phyloP scores from a whole-genome alignment of 1,140 invertebrate species.

The Calycopis cecrops region DNA sequence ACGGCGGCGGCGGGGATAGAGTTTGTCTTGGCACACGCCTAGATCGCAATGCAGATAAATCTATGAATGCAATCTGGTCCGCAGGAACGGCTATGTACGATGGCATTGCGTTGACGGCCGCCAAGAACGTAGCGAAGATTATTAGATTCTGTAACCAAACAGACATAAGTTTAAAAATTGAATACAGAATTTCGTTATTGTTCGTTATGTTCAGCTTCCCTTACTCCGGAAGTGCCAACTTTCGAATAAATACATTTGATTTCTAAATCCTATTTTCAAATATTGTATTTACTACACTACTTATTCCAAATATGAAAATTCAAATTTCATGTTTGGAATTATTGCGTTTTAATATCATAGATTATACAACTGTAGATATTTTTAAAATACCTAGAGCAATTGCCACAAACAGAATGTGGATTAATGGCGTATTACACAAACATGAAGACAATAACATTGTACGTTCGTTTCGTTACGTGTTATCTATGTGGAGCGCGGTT shows the following conservation, averaged over 20 bases:
- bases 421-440: constrained; percentile 1
- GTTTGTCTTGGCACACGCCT: constrained; percentile 61
- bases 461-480: constrained; percentile 13
- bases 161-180: too few species aligned
- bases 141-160: constrained; percentile 38
- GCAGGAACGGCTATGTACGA: constrained; percentile 78
- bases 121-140: constrained; percentile 40
- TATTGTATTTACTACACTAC: too few species aligned
- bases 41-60: constrained; percentile 42
- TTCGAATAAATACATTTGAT: too few species aligned
- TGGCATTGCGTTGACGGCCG: constrained; percentile 62
- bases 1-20: constrained; percentile 42
- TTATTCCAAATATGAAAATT: too few species aligned
- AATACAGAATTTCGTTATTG: too few species aligned
- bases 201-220: too few species aligned
- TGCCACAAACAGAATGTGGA: neutral
- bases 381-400: too few species aligned
- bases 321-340: too few species aligned
- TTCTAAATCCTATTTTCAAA: too few species aligned
- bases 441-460: constrained; percentile 15
- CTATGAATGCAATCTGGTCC: constrained; percentile 74
- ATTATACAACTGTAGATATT: too few species aligned
- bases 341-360: too few species aligned
- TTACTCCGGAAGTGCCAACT: too few species aligned
- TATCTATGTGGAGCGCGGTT: constrained; percentile 10